Base-by-base conservation (phyloP, 2,888 invertebrate species). In the Alsophila aescularia region DNA sequence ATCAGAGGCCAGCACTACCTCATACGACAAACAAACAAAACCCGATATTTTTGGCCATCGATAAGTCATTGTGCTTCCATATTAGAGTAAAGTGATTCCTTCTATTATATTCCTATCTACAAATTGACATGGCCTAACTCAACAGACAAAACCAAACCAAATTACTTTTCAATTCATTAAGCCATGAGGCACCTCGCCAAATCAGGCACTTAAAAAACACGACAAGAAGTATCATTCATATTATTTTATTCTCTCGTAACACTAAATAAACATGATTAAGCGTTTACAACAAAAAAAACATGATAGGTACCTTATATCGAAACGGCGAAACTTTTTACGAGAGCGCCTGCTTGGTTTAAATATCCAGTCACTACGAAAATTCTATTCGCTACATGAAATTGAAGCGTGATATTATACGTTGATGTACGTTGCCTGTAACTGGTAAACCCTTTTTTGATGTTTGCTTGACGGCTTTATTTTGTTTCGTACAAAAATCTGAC, bases 291-390 rank as follows among this genome's bases (percentile, higher is more conserved):
- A 48, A 55, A 58, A 60, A 56, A 44, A 56, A 58, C 54, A 56
- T 58, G 60, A 58, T 60, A 60, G 58, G 45, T 60, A 54, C 53
- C 52, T 60, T 24, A 49, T 54, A 50, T 50, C 29, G 53, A 54
- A 60, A 58, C 49, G 48, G 53, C 24, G n/a, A 29, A 62, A 64
- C 55, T 62, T 64, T 58, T 59, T 55, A 27, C 5, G 2, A 58
- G 53, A 49, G 31, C 43, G 49, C 29, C 14, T 59, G 58, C 58
- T 60, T 60, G 53, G 53, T 58, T 60, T 39, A 58, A 60, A 60
- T 44, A 58, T 59, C 60, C 3, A 39, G 53, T 49, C 32, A 48
- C 43, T 39, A 13, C 44, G 42, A 43, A 42, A 55, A 50, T 45
- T 58, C 35, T 34, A 50, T 50, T 49, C 48, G 44, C 44, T 48